Evolutionary conservation across 2,113 vertebrate genomes (phyloP).

Genomic region (Halichoeres trimaculatus): DNA sequence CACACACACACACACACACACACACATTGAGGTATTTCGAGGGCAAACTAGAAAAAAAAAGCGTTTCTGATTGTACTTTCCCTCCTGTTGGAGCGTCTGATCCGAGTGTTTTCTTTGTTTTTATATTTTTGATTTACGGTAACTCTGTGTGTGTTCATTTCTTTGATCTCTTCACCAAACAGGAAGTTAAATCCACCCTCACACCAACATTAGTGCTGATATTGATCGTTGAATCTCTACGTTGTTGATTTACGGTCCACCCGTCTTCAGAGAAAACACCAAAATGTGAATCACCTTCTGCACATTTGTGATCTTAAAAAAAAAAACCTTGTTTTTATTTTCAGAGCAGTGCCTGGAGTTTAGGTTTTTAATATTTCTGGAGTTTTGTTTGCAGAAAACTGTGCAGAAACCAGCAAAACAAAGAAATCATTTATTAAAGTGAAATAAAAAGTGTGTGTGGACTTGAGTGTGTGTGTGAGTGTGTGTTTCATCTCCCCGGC

Average conservation of each 20-base stretch:
- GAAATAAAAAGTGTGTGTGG: background rate
- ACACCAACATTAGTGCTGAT: background rate
- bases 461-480: background rate
- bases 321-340: background rate
- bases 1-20: constrained; percentile 15
- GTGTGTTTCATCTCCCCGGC: background rate
- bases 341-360: constrained; percentile 17
- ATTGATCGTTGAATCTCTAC: background rate
- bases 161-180: background rate
- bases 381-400: background rate
- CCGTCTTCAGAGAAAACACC: background rate
- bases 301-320: background rate
- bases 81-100: constrained; percentile 31
- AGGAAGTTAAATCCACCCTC: rapidly evolving
- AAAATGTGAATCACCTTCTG: background rate
- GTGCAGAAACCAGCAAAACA: background rate
- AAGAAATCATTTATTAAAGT: background rate
- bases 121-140: background rate
- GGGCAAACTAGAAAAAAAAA: constrained; percentile 12
- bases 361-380: constrained; percentile 1
- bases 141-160: background rate
- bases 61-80: constrained; percentile 48
- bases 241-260: background rate
- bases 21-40: background rate
- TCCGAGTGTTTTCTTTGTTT: constrained; percentile 1